phyloP scores from a whole-genome alignment of 2,888 invertebrate species.

The Mycalesis mineus region DNA sequence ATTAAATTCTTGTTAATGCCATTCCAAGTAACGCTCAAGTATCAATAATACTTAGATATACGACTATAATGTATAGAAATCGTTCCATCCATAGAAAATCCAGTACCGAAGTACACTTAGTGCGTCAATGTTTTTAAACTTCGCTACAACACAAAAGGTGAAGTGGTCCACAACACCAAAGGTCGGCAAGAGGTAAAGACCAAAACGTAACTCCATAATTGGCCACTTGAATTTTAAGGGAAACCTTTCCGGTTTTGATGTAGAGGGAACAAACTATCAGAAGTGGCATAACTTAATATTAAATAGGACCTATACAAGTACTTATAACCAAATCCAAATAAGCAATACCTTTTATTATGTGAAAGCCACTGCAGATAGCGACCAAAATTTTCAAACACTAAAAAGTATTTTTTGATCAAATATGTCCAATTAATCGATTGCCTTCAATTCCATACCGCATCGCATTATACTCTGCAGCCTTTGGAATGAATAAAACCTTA shows the following conservation, averaged over 20 bases:
- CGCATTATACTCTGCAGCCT: no score
- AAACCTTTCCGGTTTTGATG: constrained; percentile 54
- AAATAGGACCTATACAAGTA: no score
- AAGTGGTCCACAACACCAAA: constrained; percentile 46
- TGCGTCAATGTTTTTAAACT: constrained; percentile 62
- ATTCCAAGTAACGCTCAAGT: background rate
- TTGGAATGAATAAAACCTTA: no score
- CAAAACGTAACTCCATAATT: constrained; percentile 62
- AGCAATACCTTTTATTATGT: no score
- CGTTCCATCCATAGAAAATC: constrained; percentile 4
- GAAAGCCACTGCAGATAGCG: no score
- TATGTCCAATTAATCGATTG: no score
- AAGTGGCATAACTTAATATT: no score
- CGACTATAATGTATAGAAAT: background rate
- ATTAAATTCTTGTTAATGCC: background rate
- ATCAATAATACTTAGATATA: background rate
- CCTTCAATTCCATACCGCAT: no score
- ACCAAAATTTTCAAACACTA: no score
- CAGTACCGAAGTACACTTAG: constrained; percentile 40
- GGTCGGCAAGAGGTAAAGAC: constrained; percentile 48
- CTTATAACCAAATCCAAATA: no score
- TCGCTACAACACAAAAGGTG: constrained; percentile 42
- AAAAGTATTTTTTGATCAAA: no score
- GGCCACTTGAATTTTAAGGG: constrained; percentile 70
- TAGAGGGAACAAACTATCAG: constrained; percentile 37